Percentiles rank a stretch among this genome's conserved stretches.
Conservation (phyloP, 2,113 vertebrate genomes). For the Merops nubicus region DNA sequence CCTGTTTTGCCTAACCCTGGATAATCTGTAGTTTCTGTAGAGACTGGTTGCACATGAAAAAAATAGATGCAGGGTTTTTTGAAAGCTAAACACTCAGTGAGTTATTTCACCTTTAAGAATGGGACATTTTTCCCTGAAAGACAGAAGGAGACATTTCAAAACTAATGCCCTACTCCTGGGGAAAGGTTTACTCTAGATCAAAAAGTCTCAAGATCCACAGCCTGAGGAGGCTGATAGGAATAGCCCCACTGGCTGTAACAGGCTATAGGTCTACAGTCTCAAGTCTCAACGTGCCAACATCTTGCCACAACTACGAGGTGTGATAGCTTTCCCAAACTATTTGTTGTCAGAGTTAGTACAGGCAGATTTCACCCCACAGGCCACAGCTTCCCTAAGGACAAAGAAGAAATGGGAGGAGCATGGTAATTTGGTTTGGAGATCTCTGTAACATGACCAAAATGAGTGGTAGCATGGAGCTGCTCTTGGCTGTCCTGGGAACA, state of each 20-base stretch:
- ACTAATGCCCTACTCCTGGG: not conserved
- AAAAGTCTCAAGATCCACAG: not conserved
- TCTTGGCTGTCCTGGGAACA: not conserved
- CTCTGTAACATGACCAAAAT: not conserved
- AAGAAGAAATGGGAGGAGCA: not conserved
- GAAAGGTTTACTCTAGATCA: not conserved
- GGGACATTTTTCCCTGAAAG: not conserved
- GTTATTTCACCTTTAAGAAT: not conserved
- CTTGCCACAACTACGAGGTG: not conserved
- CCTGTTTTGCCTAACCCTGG: not conserved
- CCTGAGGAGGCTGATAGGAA: not conserved
- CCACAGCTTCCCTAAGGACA: not conserved
- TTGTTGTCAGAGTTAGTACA: not conserved
- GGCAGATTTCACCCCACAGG: not conserved
- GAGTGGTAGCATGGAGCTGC: accelerated
- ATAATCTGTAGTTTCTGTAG: not conserved
- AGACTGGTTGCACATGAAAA: accelerated
- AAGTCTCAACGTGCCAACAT: accelerated
- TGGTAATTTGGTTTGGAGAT: not conserved
- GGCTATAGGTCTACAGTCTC: not conserved
- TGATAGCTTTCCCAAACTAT: not conserved
- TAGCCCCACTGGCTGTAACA: not conserved
- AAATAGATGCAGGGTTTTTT: not conserved
- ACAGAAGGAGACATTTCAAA: not conserved
- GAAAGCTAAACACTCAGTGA: not conserved